Evolutionary conservation across 2,888 invertebrate species (phyloP).

Genomic region (Panopea generosa): DNA sequence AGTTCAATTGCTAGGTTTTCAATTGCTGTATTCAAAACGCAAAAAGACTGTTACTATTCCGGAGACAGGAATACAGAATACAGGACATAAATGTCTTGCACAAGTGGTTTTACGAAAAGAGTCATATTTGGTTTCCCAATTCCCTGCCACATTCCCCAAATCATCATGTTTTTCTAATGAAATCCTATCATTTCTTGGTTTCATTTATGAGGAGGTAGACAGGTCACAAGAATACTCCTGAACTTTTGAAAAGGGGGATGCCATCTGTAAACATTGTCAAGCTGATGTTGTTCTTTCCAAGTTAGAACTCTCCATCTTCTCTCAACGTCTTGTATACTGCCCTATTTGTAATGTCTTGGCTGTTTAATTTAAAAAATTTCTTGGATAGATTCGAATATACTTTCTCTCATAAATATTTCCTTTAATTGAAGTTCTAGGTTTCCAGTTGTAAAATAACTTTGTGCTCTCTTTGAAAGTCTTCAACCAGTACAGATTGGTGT

Average conservation of each 20-base stretch:
- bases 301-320: too few species aligned
- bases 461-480: constrained; percentile 2
- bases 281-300: too few species aligned
- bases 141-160: constrained; percentile 41
- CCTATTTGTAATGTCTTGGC: too few species aligned
- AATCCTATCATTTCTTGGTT: constrained; percentile 38
- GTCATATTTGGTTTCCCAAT: constrained; percentile 54
- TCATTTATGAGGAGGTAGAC: constrained; percentile 52
- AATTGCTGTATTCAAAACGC: constrained; percentile 20
- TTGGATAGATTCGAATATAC: constrained; percentile 19
- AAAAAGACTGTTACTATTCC: constrained; percentile 3
- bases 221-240: constrained; percentile 42
- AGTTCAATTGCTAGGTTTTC: constrained; percentile 10
- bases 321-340: too few species aligned
- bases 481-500: too few species aligned
- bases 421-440: constrained; percentile 26
- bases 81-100: constrained; percentile 29
- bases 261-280: too few species aligned
- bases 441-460: constrained; percentile 22
- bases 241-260: too few species aligned
- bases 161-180: constrained; percentile 38
- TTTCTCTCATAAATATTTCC: constrained; percentile 24
- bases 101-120: constrained; percentile 48
- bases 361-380: too few species aligned
- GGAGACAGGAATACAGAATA: constrained; percentile 20